These are phyloP conservation scores for Alouatta palliata DNA, from an alignment of 2,113 vertebrate genomes.

Conservation along the genomic window DNA sequence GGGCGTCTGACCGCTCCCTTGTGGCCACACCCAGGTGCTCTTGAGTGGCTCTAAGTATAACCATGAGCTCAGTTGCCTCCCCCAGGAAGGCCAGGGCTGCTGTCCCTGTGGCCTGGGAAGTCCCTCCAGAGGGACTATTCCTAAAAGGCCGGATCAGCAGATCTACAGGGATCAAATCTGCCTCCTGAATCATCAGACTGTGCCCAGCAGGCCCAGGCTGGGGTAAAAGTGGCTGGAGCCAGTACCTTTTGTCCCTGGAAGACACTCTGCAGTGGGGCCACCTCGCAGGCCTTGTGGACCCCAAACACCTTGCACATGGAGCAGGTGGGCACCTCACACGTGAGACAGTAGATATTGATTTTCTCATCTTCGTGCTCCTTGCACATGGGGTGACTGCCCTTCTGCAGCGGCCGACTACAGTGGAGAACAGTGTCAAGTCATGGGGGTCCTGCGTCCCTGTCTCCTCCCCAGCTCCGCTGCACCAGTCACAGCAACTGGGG, in stretches of 20 bases:
- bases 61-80: conserved; percentile 74
- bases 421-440: background rate
- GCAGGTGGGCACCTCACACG: conserved; percentile 94
- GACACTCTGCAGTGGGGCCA: conserved; percentile 90
- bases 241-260: conserved; percentile 92
- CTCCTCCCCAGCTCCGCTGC: background rate
- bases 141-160: conserved; percentile 76
- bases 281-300: conserved; percentile 95
- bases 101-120: conserved; percentile 19
- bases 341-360: conserved; percentile 98
- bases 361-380: conserved; percentile 95
- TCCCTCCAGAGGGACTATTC: conserved; percentile 68
- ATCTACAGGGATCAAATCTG: conserved; percentile 24
- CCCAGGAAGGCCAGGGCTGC: conserved; percentile 16
- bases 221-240: accelerated
- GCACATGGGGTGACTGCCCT: conserved; percentile 93
- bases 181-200: background rate
- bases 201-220: background rate
- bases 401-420: conserved; percentile 88
- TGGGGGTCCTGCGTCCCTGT: background rate
- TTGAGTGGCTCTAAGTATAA: conserved; percentile 80
- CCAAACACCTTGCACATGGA: conserved; percentile 99
- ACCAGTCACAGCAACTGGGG: no score
- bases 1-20: conserved; percentile 1
- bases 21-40: conserved; percentile 28